These are phyloP conservation scores for Gasterosteus aculeatus DNA, from an alignment of 2,113 vertebrate genomes.

Conservation along the genomic window DNA sequence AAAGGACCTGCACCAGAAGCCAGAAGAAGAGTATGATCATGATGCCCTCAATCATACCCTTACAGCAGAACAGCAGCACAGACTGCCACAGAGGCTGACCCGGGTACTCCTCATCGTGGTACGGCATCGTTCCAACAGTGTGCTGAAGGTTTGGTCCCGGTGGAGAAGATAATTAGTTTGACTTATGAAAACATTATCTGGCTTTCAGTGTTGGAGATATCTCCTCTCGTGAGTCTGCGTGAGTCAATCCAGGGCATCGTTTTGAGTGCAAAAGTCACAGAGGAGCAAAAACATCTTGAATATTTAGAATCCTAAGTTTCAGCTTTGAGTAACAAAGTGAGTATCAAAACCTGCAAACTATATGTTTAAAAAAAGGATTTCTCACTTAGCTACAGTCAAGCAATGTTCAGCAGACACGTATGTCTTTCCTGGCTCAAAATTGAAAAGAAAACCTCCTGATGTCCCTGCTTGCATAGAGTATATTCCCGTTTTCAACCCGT, in stretches of 20 bases:
- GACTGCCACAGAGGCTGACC: conserved; percentile 80
- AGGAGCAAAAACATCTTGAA: conserved; percentile 17
- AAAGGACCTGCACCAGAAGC: conserved; percentile 81
- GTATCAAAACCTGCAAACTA: not conserved
- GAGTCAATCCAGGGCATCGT: conserved; percentile 29
- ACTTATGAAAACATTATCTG: conserved; percentile 12
- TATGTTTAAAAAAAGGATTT: not conserved
- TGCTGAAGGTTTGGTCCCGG: not conserved
- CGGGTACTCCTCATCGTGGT: conserved; percentile 73
- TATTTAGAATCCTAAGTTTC: not conserved
- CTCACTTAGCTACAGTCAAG: not conserved
- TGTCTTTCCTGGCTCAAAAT: not conserved
- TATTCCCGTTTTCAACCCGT: conserved; percentile 22
- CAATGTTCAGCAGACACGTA: not conserved
- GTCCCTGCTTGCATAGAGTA: not conserved
- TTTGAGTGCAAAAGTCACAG: conserved; percentile 9
- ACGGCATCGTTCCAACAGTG: conserved; percentile 68
- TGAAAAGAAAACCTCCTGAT: conserved; percentile 24
- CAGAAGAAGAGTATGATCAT: conserved; percentile 83
- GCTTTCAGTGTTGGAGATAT: conserved; percentile 11
- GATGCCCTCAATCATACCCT: conserved; percentile 83
- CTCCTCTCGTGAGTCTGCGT: not conserved
- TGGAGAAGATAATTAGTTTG: conserved; percentile 4
- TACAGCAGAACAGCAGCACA: conserved; percentile 81
- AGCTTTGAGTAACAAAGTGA: conserved; percentile 4